These are phyloP conservation scores for Hydropsyche betteni DNA, from an alignment of 2,888 invertebrate genomes.

Conservation along the genomic window DNA sequence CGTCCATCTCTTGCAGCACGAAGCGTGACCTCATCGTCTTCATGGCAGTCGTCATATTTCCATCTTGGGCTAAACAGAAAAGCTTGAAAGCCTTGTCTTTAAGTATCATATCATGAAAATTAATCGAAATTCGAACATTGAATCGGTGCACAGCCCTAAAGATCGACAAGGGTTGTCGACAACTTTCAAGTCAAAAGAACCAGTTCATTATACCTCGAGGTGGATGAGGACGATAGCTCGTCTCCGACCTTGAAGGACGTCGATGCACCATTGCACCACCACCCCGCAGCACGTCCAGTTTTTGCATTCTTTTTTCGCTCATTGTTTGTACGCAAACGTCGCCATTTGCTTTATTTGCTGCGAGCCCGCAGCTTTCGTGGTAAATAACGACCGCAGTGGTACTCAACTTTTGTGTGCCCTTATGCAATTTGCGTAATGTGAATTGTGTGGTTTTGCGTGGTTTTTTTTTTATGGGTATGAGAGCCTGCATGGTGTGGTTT, in stretches of 20 bases:
- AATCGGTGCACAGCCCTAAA: not conserved
- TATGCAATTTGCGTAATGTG: not conserved
- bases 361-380: not conserved
- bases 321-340: slow-evolving; percentile 3
- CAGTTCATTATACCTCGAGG: not conserved
- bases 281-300: slow-evolving; percentile 39
- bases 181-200: not conserved
- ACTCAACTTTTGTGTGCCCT: not conserved
- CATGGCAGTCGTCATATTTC: not conserved
- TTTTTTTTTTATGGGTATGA: too few species aligned
- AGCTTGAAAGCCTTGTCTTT: too few species aligned
- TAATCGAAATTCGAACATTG: not conserved
- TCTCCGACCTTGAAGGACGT: slow-evolving; percentile 39
- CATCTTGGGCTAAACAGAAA: too few species aligned
- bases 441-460: too few species aligned
- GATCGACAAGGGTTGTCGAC: not conserved
- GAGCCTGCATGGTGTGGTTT: too few species aligned
- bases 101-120: not conserved
- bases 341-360: slow-evolving; percentile 17
- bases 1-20: slow-evolving; percentile 16
- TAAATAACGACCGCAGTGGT: slow-evolving; percentile 17
- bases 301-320: slow-evolving; percentile 32
- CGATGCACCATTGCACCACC: slow-evolving; percentile 27
- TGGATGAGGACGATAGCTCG: slow-evolving; percentile 29
- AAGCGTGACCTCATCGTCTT: slow-evolving; percentile 36